Conservation (phyloP, 1,140 invertebrate genomes). For the Drosophila bifasciata region DNA sequence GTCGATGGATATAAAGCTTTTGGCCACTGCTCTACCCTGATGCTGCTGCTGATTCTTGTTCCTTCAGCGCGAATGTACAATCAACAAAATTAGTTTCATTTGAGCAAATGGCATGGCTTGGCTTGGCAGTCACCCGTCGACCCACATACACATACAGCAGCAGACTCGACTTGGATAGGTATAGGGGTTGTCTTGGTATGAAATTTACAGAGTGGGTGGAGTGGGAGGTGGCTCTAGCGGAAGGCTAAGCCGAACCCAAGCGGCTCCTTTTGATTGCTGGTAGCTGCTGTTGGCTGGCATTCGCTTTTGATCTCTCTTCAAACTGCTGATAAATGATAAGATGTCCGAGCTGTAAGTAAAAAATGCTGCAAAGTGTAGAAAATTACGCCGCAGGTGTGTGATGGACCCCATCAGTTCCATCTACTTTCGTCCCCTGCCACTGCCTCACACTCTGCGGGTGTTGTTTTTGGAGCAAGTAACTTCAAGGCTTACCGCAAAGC, state of each 20-base stretch:
- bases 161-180: constrained; percentile 60
- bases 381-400: constrained; percentile 69
- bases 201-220: background rate
- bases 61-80: constrained; percentile 53
- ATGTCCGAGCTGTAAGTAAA: constrained; percentile 38
- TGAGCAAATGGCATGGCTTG: constrained; percentile 72
- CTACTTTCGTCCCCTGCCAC: background rate
- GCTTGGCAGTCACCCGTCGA: constrained; percentile 39
- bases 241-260: background rate
- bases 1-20: constrained; percentile 67
- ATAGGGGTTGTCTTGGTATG: constrained; percentile 9
- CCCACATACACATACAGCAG: constrained; percentile 70
- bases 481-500: constrained; percentile 29
- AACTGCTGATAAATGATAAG: constrained; percentile 76
- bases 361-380: constrained; percentile 67
- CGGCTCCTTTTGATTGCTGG: constrained; percentile 58
- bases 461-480: constrained; percentile 1
- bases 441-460: too few species aligned
- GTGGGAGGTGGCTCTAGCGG: background rate
- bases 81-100: constrained; percentile 82
- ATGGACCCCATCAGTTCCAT: constrained; percentile 16
- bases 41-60: constrained; percentile 25
- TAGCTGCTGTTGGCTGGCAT: constrained; percentile 39
- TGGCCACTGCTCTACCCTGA: constrained; percentile 1
- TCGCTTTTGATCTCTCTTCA: constrained; percentile 71